phyloP scores from a whole-genome alignment of 2,113 vertebrate genomes.

The Anser brachyrhynchus region DNA sequence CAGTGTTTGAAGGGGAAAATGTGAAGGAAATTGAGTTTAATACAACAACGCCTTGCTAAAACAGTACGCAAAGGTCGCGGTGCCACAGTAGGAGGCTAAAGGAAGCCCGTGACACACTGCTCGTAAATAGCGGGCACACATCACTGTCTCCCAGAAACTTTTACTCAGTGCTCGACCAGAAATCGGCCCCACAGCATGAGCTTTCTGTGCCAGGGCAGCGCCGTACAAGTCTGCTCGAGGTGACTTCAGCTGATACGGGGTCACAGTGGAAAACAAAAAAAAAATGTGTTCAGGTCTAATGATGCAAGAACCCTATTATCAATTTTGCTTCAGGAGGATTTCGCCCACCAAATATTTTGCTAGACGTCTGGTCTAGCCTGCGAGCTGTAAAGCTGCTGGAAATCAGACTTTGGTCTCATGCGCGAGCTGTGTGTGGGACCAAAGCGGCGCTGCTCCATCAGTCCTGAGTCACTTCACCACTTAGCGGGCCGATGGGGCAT shows the following conservation, averaged over 20 bases:
- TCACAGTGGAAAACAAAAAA: neutral
- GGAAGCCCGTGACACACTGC: neutral
- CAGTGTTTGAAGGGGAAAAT: neutral
- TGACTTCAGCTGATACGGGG: neutral
- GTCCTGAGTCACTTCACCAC: neutral
- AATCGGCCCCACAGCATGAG: neutral
- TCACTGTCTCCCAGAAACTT: conserved; percentile 17
- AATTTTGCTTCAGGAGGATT: neutral
- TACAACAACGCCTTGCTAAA: neutral
- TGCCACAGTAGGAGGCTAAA: neutral
- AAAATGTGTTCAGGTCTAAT: neutral
- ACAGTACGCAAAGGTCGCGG: neutral
- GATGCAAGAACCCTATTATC: conserved; percentile 10
- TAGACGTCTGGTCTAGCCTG: neutral
- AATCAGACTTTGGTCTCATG: conserved; percentile 36
- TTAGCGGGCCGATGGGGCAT: neutral
- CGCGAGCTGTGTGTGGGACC: neutral
- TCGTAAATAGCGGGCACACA: neutral
- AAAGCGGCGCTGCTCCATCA: neutral
- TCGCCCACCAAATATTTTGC: conserved; percentile 25
- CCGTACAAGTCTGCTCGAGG: neutral
- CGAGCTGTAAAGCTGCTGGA: conserved; percentile 10
- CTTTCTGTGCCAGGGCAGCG: neutral
- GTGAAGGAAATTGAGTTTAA: neutral
- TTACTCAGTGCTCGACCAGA: neutral